phyloP scores from a whole-genome alignment of 2,888 invertebrate species.

The Lacanobia wlatinum region DNA sequence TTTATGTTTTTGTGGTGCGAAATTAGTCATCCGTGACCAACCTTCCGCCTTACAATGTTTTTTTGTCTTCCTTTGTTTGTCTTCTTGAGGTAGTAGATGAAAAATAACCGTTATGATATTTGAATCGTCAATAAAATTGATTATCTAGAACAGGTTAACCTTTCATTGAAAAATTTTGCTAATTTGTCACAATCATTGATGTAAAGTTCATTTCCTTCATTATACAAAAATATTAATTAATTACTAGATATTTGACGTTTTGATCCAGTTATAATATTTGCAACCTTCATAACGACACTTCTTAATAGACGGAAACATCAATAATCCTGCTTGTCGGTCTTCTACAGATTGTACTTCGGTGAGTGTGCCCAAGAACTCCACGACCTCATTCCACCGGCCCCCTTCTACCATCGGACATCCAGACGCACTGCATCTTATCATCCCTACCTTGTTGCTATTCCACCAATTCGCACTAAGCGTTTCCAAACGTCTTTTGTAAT shows the following conservation, averaged over 20 bases:
- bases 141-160: slow-evolving; percentile 41
- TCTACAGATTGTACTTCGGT: too few relatives aligned
- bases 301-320: background rate
- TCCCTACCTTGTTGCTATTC: too few relatives aligned
- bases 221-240: background rate
- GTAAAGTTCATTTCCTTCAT: slow-evolving; percentile 40
- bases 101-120: slow-evolving; percentile 45
- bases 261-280: background rate
- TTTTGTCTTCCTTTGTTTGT: slow-evolving; percentile 44
- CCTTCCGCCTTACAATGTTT: slow-evolving; percentile 57
- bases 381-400: too few relatives aligned
- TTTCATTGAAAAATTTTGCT: slow-evolving; percentile 16
- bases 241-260: background rate
- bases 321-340: too few relatives aligned
- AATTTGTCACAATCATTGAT: slow-evolving; percentile 31
- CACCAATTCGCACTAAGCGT: too few relatives aligned
- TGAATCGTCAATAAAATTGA: slow-evolving; percentile 44
- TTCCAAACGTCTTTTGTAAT: too few relatives aligned
- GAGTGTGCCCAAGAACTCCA: too few relatives aligned
- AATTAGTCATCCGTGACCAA: slow-evolving; percentile 50
- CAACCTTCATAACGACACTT: too few relatives aligned
- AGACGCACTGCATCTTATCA: too few relatives aligned
- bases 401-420: too few relatives aligned
- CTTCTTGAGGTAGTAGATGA: slow-evolving; percentile 32
- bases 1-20: slow-evolving; percentile 55